A percentile compares a stretch with the other conserved stretches of the same genome.
Conservation (phyloP, 2,113 vertebrate species). For the Caranx ignobilis region DNA sequence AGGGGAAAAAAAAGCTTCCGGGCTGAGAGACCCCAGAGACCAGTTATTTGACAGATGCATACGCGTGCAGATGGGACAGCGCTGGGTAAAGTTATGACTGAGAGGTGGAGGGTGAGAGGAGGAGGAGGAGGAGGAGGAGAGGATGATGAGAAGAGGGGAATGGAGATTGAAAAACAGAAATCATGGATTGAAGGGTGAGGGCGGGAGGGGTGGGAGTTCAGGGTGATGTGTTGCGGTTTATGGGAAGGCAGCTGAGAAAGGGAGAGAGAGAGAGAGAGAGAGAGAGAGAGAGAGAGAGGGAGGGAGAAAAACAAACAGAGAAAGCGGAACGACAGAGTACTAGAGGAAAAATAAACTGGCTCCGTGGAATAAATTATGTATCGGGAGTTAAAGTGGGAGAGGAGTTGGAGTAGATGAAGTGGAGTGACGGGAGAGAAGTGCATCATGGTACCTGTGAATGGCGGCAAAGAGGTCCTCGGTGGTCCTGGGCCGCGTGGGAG, state of each 20-base stretch:
- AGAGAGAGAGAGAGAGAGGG: background rate
- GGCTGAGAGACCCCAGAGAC: slow-evolving; percentile 18
- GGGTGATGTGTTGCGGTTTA: slow-evolving; percentile 44
- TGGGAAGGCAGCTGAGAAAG: background rate
- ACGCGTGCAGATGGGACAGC: slow-evolving; percentile 49
- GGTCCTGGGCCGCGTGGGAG: slow-evolving; percentile 90
- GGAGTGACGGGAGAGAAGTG: slow-evolving; percentile 2
- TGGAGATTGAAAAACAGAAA: slow-evolving; percentile 27
- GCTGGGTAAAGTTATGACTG: slow-evolving; percentile 64
- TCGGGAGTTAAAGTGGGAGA: background rate
- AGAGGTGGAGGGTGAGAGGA: slow-evolving; percentile 46
- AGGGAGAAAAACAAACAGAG: slow-evolving; percentile 3
- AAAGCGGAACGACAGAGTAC: background rate
- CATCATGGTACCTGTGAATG: slow-evolving; percentile 93
- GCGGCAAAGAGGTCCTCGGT: slow-evolving; percentile 98
- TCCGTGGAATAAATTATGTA: slow-evolving; percentile 18
- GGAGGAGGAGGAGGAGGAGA: background rate
- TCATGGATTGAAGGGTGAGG: slow-evolving; percentile 27
- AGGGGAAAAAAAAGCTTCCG: background rate
- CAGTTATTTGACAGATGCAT: slow-evolving; percentile 47
- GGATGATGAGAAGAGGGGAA: background rate
- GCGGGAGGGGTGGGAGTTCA: slow-evolving; percentile 18
- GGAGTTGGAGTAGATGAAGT: background rate
- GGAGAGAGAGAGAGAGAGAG: background rate
- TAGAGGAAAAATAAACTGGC: background rate